Base-by-base conservation (phyloP, 2,888 invertebrate genomes). In the Mesoligia furuncula region DNA sequence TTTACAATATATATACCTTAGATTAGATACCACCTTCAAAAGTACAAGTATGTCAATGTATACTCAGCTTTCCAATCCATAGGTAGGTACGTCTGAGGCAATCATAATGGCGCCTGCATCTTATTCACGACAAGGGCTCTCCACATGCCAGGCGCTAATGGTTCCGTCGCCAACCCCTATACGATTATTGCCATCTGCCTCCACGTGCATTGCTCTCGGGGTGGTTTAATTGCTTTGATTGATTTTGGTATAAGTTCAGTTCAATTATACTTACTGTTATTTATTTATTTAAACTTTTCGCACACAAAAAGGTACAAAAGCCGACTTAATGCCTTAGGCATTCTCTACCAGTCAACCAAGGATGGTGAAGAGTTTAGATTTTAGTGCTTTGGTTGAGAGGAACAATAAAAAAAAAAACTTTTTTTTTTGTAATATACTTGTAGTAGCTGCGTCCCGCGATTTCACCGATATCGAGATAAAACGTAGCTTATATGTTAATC, bases 171-270 rank as follows among this genome's bases (percentile, higher is more conserved):
- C 77, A 69, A 11, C 73, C 80, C 61, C 79, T 57, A n/a, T n/a
- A 76, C 73, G 73, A 81, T 85, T 86, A 88, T 81, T 80, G 85
- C 61, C 71, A 79, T 80, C 80, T 85, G 68, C 67, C 76, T 70
- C 69, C 39, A 73, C 4, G 20, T 67, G 73, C 20, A 71, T 45
- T 31, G 57, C 42, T 74, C 81, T 54, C 54, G 17, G 24, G n/a
- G 39, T n/a, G 48, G 15, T 7, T 20, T 64, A 31, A 74, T 66
- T 17, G 31, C 1, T 24, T 42, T 39, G 20, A 64, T 65, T 27
- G 5, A 51, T 74, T 81, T 36, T 17, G 31, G 57, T 0, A 20
- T 15, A 45, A 3, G 45, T 45, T 45, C 45, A 45, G 7, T 45
- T 45, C 8, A 7, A 48, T 54, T 0, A 42, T 42, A 42, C 42